Percentiles rank a stretch among this genome's conserved stretches.
Conservation (phyloP, 1,140 invertebrate genomes). For the Meloidogyne floridensis region DNA sequence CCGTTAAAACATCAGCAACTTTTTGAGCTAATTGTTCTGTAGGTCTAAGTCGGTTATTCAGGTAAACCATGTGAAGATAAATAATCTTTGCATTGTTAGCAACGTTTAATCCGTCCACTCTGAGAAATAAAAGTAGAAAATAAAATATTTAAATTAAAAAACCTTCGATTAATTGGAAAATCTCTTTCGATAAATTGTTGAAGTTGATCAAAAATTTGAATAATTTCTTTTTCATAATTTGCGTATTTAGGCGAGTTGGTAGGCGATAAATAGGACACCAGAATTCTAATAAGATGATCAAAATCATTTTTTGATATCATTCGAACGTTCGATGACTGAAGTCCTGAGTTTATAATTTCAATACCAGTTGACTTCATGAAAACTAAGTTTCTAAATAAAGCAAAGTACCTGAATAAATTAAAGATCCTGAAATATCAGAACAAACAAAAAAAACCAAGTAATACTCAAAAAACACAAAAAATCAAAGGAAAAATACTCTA, state of each 20-base stretch:
- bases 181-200: background rate
- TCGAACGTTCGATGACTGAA: background rate
- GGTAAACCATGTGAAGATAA: slow-evolving; percentile 20
- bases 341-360: background rate
- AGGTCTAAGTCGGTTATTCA: background rate
- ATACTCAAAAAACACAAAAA: no score
- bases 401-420: no score
- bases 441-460: no score
- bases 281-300: background rate
- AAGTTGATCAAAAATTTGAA: background rate
- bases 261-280: background rate
- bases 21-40: background rate
- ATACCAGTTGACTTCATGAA: background rate
- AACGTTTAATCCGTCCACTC: slow-evolving; percentile 16
- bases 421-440: no score
- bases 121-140: background rate
- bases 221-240: background rate
- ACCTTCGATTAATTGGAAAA: background rate
- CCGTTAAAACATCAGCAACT: background rate
- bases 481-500: no score
- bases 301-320: slow-evolving; percentile 1
- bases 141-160: background rate
- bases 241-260: background rate
- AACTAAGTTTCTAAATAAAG: no score
- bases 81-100: slow-evolving; percentile 15